phyloP scores from a whole-genome alignment of 2,888 invertebrate genomes.

The Dasypolia templi region DNA sequence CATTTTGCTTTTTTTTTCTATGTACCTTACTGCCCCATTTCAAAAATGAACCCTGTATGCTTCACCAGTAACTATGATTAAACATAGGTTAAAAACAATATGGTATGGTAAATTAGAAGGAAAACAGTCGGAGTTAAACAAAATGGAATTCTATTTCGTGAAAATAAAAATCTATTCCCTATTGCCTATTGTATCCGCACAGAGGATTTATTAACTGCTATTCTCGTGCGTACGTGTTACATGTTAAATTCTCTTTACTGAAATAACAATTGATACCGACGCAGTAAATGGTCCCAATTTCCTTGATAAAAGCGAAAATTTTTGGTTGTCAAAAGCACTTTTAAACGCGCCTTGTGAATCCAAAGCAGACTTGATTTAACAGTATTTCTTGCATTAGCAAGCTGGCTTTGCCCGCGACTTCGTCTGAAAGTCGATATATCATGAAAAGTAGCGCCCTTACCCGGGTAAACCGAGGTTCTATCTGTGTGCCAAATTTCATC shows the following conservation, averaged over 20 bases:
- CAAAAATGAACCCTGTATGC: neutral
- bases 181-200: conserved; percentile 54
- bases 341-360: neutral
- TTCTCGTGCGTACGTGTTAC: conserved; percentile 49
- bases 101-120: conserved; percentile 2
- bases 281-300: neutral
- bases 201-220: conserved; percentile 63
- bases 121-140: conserved; percentile 44
- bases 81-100: neutral
- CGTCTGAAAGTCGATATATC: too few species aligned
- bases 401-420: too few species aligned
- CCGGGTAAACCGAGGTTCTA: too few species aligned
- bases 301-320: neutral
- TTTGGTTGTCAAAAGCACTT: neutral
- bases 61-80: neutral
- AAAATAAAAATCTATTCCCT: conserved; percentile 41
- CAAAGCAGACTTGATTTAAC: neutral
- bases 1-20: too few species aligned
- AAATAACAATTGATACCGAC: neutral
- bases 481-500: too few species aligned
- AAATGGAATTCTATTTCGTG: conserved; percentile 40
- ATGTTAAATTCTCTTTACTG: conserved; percentile 23
- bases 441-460: too few species aligned
- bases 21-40: too few species aligned
- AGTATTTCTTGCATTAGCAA: neutral